These are phyloP conservation scores for Synanthedon myopaeformis DNA, from an alignment of 2,888 invertebrate species.

Conservation along the genomic window DNA sequence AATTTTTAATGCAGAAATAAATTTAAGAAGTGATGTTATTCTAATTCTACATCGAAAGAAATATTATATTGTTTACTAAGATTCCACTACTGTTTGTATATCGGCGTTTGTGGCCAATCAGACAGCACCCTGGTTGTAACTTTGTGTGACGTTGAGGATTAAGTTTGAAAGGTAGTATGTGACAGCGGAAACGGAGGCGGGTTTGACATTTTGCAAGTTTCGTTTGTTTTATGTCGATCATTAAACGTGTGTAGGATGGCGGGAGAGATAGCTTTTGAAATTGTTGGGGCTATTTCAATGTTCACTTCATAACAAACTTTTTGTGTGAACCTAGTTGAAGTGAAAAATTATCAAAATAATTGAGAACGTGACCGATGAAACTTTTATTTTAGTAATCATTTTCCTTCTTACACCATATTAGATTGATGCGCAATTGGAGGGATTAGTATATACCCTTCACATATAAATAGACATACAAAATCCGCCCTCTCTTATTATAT, in stretches of 20 bases:
- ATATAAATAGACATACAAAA: no score
- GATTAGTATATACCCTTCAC: no score
- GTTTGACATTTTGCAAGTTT: neutral
- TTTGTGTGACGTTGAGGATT: neutral
- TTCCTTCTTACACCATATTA: no score
- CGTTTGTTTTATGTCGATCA: neutral
- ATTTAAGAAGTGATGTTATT: no score
- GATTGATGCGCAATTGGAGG: no score
- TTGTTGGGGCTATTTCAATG: neutral
- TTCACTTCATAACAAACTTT: neutral
- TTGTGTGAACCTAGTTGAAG: no score
- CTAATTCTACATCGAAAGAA: neutral
- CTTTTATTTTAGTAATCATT: no score
- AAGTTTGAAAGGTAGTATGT: neutral
- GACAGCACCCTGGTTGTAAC: slow-evolving; percentile 1
- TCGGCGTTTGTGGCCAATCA: neutral
- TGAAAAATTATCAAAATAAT: no score
- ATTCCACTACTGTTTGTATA: neutral
- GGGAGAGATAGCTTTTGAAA: neutral
- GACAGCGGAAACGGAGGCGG: neutral
- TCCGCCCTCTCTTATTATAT: no score
- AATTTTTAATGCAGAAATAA: no score
- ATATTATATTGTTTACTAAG: neutral
- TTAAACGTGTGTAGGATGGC: neutral
- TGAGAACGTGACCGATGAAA: no score